Percentiles rank a stretch among this genome's conserved stretches.
Conservation (phyloP, 2,888 invertebrate genomes). For the Synanthedon vespiformis region DNA sequence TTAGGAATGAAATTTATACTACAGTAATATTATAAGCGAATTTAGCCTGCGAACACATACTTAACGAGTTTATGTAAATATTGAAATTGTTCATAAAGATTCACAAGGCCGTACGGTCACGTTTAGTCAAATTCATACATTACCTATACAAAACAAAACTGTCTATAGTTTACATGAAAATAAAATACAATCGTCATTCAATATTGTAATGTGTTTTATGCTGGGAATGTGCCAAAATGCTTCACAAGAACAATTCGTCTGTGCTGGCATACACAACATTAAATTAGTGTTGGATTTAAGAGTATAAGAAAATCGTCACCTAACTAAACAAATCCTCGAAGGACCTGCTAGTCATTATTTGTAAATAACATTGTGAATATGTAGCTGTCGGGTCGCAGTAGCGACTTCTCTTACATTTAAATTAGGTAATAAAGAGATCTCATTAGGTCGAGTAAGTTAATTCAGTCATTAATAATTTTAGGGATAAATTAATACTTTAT, state of each 20-base stretch:
- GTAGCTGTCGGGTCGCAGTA: slow-evolving; percentile 57
- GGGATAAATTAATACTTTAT: slow-evolving; percentile 56
- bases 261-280: slow-evolving; percentile 46
- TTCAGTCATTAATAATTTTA: slow-evolving; percentile 68
- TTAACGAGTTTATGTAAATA: slow-evolving; percentile 39
- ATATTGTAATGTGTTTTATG: slow-evolving; percentile 11
- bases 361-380: slow-evolving; percentile 68
- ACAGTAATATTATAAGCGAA: slow-evolving; percentile 47
- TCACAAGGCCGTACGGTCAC: slow-evolving; percentile 7
- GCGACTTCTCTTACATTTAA: slow-evolving; percentile 49
- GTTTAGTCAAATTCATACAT: slow-evolving; percentile 17
- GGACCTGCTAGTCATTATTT: slow-evolving; percentile 61
- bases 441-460: slow-evolving; percentile 66
- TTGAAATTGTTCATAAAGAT: slow-evolving; percentile 24
- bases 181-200: slow-evolving; percentile 21
- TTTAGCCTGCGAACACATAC: slow-evolving; percentile 45
- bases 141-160: slow-evolving; percentile 25
- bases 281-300: slow-evolving; percentile 41
- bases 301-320: slow-evolving; percentile 33
- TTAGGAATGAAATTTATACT: slow-evolving; percentile 63
- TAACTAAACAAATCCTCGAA: slow-evolving; percentile 51
- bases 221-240: slow-evolving; percentile 67
- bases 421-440: slow-evolving; percentile 64
- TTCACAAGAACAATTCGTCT: slow-evolving; percentile 37
- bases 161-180: slow-evolving; percentile 34